phyloP scores from a whole-genome alignment of 2,888 invertebrate species.

The Zygothrica quintamaculata region DNA sequence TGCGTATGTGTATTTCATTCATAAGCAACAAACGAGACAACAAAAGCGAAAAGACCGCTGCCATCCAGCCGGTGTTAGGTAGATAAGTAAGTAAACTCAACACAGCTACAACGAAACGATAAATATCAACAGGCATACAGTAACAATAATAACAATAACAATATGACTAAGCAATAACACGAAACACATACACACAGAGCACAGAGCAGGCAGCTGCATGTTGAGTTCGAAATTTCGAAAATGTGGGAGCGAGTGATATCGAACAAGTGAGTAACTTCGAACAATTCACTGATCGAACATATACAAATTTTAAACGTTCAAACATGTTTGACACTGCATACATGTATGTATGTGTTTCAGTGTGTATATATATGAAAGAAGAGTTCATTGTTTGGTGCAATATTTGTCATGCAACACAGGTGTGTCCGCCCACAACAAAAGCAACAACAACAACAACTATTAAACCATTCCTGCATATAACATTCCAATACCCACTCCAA shows the following conservation, averaged over 20 bases:
- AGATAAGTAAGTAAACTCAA: slow-evolving; percentile 48
- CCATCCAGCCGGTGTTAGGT: slow-evolving; percentile 72
- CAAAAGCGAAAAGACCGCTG: slow-evolving; percentile 46
- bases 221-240: slow-evolving; percentile 67
- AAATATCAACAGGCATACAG: slow-evolving; percentile 22
- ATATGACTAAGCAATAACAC: slow-evolving; percentile 52
- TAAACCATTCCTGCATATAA: too few relatives aligned
- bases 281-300: slow-evolving; percentile 21
- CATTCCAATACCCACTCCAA: background rate
- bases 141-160: slow-evolving; percentile 30
- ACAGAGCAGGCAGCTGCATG: slow-evolving; percentile 39
- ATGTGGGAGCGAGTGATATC: slow-evolving; percentile 26
- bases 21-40: slow-evolving; percentile 57
- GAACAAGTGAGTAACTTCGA: slow-evolving; percentile 30
- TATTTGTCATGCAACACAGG: background rate
- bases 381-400: background rate
- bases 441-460: too few relatives aligned
- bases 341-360: background rate
- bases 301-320: slow-evolving; percentile 29
- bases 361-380: background rate
- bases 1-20: slow-evolving; percentile 57
- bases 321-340: background rate
- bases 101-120: slow-evolving; percentile 24
- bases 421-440: slow-evolving; percentile 13
- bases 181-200: slow-evolving; percentile 36